Evolutionary conservation across 2,888 invertebrate genomes (phyloP).

Genomic region (Hydrotaea cyrtoneurina): DNA sequence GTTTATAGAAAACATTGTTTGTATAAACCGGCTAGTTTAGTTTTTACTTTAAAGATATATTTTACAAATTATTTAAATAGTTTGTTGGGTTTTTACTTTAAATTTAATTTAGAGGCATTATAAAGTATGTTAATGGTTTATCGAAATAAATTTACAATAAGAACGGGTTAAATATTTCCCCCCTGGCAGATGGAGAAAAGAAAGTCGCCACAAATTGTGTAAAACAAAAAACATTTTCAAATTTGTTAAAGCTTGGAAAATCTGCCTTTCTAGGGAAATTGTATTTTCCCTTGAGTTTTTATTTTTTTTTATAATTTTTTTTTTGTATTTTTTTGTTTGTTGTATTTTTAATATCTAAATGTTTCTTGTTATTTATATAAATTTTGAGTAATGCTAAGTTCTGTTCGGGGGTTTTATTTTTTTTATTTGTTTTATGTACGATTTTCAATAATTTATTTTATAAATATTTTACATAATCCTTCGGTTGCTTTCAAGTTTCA

Average conservation of each 20-base stretch:
- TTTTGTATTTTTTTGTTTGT: conserved; percentile 13
- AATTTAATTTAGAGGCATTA: conserved; percentile 68
- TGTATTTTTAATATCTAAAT: conserved; percentile 55
- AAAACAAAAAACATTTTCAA: neutral
- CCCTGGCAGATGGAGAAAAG: neutral
- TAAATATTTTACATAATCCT: conserved; percentile 57
- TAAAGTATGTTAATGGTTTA: conserved; percentile 59
- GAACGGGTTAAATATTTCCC: neutral
- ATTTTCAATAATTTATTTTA: conserved; percentile 68
- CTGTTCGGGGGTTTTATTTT: conserved; percentile 34
- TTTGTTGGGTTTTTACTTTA: conserved; percentile 61
- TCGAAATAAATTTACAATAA: conserved; percentile 54
- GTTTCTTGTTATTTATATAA: conserved; percentile 47
- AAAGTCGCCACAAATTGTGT: neutral
- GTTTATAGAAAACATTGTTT: conserved; percentile 70
- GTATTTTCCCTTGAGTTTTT: conserved; percentile 14
- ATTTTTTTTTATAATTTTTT: conserved; percentile 2
- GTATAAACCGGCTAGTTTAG: conserved; percentile 73
- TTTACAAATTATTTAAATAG: conserved; percentile 65
- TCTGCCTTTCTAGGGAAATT: neutral
- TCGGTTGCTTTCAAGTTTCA: conserved; percentile 66
- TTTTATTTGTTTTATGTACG: conserved; percentile 64
- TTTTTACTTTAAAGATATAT: conserved; percentile 64
- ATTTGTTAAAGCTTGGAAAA: neutral
- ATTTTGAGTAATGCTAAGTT: conserved; percentile 46